A percentile compares a stretch with the other conserved stretches of the same genome.
Conservation (phyloP, 2,113 vertebrate genomes). For the Corythornis vintsioides region DNA sequence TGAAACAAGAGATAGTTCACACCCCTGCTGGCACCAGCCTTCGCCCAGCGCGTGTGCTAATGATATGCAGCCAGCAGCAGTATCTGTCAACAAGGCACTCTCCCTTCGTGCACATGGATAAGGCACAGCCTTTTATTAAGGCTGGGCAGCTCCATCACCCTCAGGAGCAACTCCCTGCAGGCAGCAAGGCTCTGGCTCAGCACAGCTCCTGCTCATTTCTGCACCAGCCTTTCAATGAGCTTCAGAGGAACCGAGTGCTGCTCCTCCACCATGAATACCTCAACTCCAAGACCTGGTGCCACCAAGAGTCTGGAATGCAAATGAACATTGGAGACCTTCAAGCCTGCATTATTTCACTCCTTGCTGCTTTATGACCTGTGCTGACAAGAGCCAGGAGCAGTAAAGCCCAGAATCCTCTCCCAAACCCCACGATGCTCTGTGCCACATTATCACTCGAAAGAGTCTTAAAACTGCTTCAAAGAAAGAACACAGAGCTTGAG, state of each 20-base stretch:
- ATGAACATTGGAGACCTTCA: background rate
- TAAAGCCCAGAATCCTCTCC: background rate
- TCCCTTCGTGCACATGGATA: background rate
- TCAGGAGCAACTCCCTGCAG: background rate
- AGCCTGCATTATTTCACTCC: background rate
- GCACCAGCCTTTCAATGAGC: background rate
- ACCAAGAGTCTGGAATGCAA: background rate
- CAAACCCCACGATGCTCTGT: background rate
- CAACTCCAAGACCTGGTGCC: background rate
- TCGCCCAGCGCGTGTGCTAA: background rate
- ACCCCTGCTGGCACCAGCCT: slow-evolving; percentile 36
- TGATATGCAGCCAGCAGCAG: slow-evolving; percentile 32
- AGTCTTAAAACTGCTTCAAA: background rate
- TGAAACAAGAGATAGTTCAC: slow-evolving; percentile 51
- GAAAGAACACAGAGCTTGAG: background rate
- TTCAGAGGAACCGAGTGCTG: background rate
- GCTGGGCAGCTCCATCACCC: background rate
- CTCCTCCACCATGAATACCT: background rate
- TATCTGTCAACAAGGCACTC: slow-evolving; percentile 11
- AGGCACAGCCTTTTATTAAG: slow-evolving; percentile 17
- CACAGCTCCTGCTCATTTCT: background rate
- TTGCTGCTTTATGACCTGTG: background rate
- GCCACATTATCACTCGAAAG: background rate
- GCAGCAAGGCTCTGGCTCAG: background rate
- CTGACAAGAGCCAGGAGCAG: background rate